Evolutionary conservation across 2,797 vertebrate species (phyloP).

Genomic region (Caiman crocodilus): DNA sequence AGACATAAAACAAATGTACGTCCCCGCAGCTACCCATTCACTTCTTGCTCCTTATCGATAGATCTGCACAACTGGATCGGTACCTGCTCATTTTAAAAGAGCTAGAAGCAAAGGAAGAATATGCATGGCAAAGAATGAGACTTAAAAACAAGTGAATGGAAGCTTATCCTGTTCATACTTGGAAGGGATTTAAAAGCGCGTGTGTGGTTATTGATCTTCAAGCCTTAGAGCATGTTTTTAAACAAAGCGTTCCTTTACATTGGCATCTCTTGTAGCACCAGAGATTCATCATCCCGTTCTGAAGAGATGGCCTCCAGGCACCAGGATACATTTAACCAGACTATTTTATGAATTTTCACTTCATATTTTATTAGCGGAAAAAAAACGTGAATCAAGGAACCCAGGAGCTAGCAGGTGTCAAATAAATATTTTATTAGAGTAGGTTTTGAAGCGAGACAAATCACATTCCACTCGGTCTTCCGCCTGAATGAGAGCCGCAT

Average conservation of each 20-base stretch:
- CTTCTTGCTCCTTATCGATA: background rate
- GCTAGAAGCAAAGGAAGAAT: background rate
- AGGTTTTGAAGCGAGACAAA: constrained; percentile 18
- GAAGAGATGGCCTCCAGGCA: background rate
- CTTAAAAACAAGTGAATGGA: background rate
- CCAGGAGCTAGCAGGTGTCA: background rate
- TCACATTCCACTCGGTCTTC: constrained; percentile 14
- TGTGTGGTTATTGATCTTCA: background rate
- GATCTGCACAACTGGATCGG: background rate
- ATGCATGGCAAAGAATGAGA: background rate
- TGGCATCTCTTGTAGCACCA: background rate
- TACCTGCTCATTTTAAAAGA: background rate
- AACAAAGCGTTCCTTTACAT: background rate
- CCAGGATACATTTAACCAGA: background rate
- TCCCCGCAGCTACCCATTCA: background rate
- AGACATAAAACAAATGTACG: background rate
- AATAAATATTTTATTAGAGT: background rate
- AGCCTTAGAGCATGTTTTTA: background rate
- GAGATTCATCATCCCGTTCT: background rate
- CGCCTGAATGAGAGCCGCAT: constrained; percentile 20
- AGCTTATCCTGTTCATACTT: background rate
- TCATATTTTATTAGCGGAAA: background rate
- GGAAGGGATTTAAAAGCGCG: background rate
- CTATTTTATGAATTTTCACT: constrained; percentile 22
- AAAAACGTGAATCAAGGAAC: background rate